Conservation (phyloP, 2,797 vertebrate genomes). For the Cygnus olor region DNA sequence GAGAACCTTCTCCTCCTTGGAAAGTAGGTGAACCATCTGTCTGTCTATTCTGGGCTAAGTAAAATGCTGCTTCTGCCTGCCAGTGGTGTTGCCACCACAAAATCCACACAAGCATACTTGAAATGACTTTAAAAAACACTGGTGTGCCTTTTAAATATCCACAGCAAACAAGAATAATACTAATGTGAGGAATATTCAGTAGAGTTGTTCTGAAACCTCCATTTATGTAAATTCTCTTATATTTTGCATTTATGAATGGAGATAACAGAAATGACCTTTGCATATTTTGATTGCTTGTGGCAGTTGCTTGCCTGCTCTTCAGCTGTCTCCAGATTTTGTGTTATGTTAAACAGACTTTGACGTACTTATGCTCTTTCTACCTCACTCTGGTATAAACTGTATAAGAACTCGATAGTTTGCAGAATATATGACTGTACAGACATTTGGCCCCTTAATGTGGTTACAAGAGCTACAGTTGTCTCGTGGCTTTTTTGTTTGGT, state of each 20-base stretch:
- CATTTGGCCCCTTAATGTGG: not conserved
- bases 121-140: not conserved
- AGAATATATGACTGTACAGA: not conserved
- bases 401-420: not conserved
- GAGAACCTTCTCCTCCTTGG: not conserved
- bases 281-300: not conserved
- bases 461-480: constrained; percentile 12
- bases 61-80: not conserved
- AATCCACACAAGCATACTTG: not conserved
- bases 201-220: not conserved
- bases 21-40: not conserved
- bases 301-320: not conserved
- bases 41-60: not conserved
- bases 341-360: not conserved
- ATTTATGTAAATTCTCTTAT: not conserved
- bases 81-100: not conserved
- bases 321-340: constrained; percentile 5
- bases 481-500: not conserved
- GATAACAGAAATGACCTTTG: not conserved
- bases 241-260: not conserved
- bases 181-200: not conserved
- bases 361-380: not conserved
- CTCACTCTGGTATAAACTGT: not conserved
- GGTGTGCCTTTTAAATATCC: not conserved
- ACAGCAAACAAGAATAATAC: not conserved